Evolutionary conservation across 2,113 vertebrate genomes (phyloP).

Genomic region (Oncorhynchus kisutch): DNA sequence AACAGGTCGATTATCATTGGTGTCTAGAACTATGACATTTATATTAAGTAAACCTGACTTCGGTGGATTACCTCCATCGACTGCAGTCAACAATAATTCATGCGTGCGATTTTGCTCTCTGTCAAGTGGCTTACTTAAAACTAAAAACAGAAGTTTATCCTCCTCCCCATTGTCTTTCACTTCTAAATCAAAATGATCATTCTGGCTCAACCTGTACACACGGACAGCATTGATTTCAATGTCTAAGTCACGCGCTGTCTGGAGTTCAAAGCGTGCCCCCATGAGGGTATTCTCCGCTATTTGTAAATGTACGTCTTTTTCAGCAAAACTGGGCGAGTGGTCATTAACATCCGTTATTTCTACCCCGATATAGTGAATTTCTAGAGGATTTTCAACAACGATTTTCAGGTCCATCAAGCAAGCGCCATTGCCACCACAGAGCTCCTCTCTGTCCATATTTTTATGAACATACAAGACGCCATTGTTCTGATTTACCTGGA

Average conservation of each 20-base stretch:
- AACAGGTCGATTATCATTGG: slow-evolving; percentile 44
- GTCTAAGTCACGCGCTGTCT: slow-evolving; percentile 22
- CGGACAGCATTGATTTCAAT: too few relatives aligned
- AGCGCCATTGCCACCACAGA: slow-evolving; percentile 28
- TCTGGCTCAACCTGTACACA: too few relatives aligned
- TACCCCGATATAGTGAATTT: slow-evolving; percentile 36
- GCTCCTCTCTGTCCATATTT: slow-evolving; percentile 47
- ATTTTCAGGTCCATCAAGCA: slow-evolving; percentile 45
- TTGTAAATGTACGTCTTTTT: slow-evolving; percentile 23
- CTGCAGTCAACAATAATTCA: slow-evolving; percentile 30
- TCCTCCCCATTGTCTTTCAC: slow-evolving; percentile 37
- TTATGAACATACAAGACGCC: slow-evolving; percentile 37
- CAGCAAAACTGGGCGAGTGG: slow-evolving; percentile 35
- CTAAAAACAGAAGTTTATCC: slow-evolving; percentile 34
- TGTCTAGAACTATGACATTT: slow-evolving; percentile 29
- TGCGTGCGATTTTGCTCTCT: slow-evolving; percentile 28
- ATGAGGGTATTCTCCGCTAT: slow-evolving; percentile 23
- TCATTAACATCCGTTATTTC: slow-evolving; percentile 49
- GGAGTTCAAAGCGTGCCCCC: slow-evolving; percentile 37
- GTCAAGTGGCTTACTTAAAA: slow-evolving; percentile 38
- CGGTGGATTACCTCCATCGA: slow-evolving; percentile 43
- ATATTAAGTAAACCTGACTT: slow-evolving; percentile 38
- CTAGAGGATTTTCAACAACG: slow-evolving; percentile 47
- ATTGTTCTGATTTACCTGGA: slow-evolving; percentile 46
- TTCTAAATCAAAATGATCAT: slow-evolving; percentile 30